Evolutionary conservation across 1,140 invertebrate genomes (phyloP).

Genomic region (Drosophila repleta): DNA sequence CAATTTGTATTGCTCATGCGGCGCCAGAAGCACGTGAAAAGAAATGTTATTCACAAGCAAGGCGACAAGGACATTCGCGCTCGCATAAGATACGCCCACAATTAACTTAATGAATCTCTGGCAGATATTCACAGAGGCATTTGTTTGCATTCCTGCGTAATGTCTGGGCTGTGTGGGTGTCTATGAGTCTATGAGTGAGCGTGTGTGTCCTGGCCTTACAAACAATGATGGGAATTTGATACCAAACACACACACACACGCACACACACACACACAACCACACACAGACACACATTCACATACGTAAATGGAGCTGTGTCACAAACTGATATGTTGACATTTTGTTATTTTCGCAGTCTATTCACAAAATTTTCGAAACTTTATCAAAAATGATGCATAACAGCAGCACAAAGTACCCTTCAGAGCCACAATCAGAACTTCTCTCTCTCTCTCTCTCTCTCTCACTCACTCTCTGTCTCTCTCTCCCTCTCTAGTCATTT

Average conservation of each 20-base stretch:
- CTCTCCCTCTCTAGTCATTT: background rate
- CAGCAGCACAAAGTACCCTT: background rate
- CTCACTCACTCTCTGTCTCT: too few relatives aligned
- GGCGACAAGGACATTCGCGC: conserved; percentile 12
- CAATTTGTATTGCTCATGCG: conserved; percentile 73
- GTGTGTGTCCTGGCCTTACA: too few relatives aligned
- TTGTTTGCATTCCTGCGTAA: conserved; percentile 14
- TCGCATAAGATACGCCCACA: conserved; percentile 19
- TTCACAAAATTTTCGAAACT: conserved; percentile 12
- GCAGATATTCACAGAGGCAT: conserved; percentile 15
- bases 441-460: too few relatives aligned
- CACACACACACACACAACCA: background rate
- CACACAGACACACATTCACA: background rate
- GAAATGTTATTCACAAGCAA: conserved; percentile 50
- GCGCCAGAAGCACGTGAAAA: conserved; percentile 12
- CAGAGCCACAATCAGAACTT: background rate
- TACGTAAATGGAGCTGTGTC: background rate
- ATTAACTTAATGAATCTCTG: conserved; percentile 57
- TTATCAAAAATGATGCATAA: background rate
- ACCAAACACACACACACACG: background rate
- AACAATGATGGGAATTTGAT: conserved; percentile 1
- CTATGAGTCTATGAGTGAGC: too few relatives aligned
- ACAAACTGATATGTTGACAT: conserved; percentile 31
- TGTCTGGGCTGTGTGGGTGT: background rate
- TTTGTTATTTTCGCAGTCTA: conserved; percentile 28